Base-by-base conservation (phyloP, 1,140 invertebrate genomes). In the Anoplolepis gracilipes region DNA sequence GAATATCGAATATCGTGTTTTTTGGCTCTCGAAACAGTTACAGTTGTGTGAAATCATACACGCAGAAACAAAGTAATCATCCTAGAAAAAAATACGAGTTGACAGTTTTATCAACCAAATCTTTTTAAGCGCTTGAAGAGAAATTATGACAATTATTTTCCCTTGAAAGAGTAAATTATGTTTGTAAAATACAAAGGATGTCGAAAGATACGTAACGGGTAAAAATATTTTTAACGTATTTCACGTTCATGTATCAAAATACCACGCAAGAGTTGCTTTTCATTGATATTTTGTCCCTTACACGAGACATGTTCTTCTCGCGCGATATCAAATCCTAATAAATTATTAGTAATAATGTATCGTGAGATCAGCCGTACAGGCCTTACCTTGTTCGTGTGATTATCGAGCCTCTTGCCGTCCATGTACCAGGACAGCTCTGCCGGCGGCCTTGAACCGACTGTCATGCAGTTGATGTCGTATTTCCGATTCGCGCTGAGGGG, bases 381-480 rank as follows among this genome's bases (percentile, higher is more conserved):
- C 5, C 91, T 94, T 92, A 97, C 96, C 95, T 94, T 95, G 92
- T 96, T 95, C 0, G 95, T 95, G 62, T 92, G 93, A 88, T 96
- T 96, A 87, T 95, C 93, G 8, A 98, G 92, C 88, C 95, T 95
- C 78, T 96, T 96, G 10, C 96, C 97, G 30, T 97, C 97, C 92
- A 98, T 96, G 96, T 96, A 98, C 98, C 98, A 98, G 0, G 96
- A 96, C 72, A 98, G 96, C 67, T 96, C 96, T 0, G 98, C 97
- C 0, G 97, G 96, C 8, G 98, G 98, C 69, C 97, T 95, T 28
- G 97, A 98, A 33, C 98, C 98, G n/a, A 96, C 96, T 1, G 97
- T 96, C 92, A 96, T 96, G 92, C 98, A 98, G 86, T 96, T 96
- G 77, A 98, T 96, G 86, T 98, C 97, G 87, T 97, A 97, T 85